Base-by-base conservation (phyloP, 1,140 invertebrate genomes). In the Drosophila subobscura region DNA sequence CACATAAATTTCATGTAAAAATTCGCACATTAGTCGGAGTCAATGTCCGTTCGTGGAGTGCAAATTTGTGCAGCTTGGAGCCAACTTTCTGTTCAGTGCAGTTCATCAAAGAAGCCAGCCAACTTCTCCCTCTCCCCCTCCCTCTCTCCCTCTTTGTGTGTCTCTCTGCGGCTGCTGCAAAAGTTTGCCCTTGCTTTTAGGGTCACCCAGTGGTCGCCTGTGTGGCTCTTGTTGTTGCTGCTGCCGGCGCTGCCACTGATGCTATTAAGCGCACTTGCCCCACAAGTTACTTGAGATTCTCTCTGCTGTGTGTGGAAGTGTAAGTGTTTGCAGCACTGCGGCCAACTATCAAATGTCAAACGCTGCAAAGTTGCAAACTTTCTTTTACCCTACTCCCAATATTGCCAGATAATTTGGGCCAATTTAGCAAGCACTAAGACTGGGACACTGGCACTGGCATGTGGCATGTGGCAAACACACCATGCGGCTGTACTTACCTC, bases 281-380 rank as follows among this genome's bases (percentile, higher is more conserved):
- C 33, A 6, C 6, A 12, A 37, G 10, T 37, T 37, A 12, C 4
- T 12, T 8, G 3, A 37, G 33, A 37, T 3, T 37, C 8, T 12
- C 10, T 25, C 8, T 4, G 23, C 29, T 37, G 14, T 52, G 52
- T 57, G n/a, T 47, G 52, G 16, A 14, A 44, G 44, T 14, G 29
- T 20, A 41, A 68, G 66, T 55, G 65, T 29, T 44, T 40, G 29
- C 66, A 56, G 66, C 64, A 70, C 63, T 70, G 64, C 64, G 66
- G n/a, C 44, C 60, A 51, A 61, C 81, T 85, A 86, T 85, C 81
- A 86, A 85, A 86, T 85, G 83, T 86, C 83, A 86, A 85, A 80
- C 57, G 67, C 66, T 33, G 47, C 42, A 76, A 83, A 84, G 60
- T 85, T 84, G 37, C 49, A 54, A 66, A 65, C 52, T 77, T 79